Evolutionary conservation across 2,113 vertebrate species (phyloP).

Genomic region (Scytalopus superciliaris): DNA sequence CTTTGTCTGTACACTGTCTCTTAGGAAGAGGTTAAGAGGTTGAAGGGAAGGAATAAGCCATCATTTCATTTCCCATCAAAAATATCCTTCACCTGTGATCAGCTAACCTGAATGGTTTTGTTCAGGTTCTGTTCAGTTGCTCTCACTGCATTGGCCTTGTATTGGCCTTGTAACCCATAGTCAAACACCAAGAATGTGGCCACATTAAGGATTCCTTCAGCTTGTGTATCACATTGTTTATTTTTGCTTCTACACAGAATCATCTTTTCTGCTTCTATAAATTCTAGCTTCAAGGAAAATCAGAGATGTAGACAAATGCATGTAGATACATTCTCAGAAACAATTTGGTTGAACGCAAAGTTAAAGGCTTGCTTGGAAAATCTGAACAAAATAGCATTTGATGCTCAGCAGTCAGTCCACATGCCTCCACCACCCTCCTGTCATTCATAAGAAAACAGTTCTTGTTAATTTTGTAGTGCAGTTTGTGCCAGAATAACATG

Average conservation of each 20-base stretch:
- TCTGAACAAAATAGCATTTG: background rate
- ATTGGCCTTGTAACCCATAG: background rate
- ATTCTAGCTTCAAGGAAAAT: background rate
- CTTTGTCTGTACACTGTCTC: background rate
- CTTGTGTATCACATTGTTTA: background rate
- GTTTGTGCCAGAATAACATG: background rate
- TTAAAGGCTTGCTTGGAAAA: background rate
- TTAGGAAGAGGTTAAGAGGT: background rate
- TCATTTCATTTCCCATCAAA: background rate
- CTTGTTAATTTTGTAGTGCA: accelerated
- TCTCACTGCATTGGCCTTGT: background rate
- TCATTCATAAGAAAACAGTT: background rate
- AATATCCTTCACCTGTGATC: background rate
- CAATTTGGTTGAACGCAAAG: background rate
- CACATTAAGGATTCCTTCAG: background rate
- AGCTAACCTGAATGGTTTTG: background rate
- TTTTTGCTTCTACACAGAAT: background rate
- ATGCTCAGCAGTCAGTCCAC: background rate
- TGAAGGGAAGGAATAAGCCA: background rate
- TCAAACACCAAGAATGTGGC: accelerated
- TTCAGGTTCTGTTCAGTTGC: background rate
- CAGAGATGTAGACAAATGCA: background rate
- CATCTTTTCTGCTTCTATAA: background rate
- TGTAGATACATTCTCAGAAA: background rate
- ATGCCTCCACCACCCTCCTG: accelerated